Percentiles rank a stretch among this genome's conserved stretches.
Conservation (phyloP, 2,797 vertebrate species). For the Notoglanidium macrostoma region DNA sequence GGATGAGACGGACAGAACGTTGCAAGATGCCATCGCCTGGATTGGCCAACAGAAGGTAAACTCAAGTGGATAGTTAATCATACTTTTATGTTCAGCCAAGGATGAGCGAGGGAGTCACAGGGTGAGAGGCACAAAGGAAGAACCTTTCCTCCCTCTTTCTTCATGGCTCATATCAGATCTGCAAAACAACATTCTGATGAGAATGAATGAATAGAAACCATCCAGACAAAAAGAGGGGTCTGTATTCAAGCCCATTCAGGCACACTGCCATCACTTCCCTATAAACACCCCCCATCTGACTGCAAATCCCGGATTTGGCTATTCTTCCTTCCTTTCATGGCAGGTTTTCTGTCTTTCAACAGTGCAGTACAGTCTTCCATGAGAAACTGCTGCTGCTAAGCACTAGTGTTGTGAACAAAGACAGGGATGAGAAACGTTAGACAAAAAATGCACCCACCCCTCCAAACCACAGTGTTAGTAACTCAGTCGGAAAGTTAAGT, state of each 20-base stretch:
- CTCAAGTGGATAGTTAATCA: neutral
- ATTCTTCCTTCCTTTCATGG: neutral
- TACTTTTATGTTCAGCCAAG: neutral
- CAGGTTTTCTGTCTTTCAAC: neutral
- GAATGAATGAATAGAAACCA: neutral
- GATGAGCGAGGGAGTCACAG: neutral
- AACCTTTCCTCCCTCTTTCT: neutral
- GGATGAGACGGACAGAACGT: conserved; percentile 68
- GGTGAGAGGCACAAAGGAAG: neutral
- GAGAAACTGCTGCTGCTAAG: neutral
- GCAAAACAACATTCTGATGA: neutral
- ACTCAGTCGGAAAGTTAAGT: neutral
- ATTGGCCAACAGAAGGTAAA: conserved; percentile 74
- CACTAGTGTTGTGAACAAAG: neutral
- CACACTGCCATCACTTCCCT: neutral
- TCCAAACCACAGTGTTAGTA: no score
- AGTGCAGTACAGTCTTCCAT: neutral
- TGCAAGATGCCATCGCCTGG: conserved; percentile 72
- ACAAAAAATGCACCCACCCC: neutral
- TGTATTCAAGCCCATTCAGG: conserved; percentile 11
- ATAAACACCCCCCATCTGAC: neutral
- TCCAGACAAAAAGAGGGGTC: neutral
- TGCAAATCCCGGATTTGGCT: conserved; percentile 9
- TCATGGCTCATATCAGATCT: neutral
- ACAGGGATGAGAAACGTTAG: conserved; percentile 6